These are phyloP conservation scores for Hypotaenidia philippensis DNA, from an alignment of 2,797 vertebrate species.

Conservation along the genomic window DNA sequence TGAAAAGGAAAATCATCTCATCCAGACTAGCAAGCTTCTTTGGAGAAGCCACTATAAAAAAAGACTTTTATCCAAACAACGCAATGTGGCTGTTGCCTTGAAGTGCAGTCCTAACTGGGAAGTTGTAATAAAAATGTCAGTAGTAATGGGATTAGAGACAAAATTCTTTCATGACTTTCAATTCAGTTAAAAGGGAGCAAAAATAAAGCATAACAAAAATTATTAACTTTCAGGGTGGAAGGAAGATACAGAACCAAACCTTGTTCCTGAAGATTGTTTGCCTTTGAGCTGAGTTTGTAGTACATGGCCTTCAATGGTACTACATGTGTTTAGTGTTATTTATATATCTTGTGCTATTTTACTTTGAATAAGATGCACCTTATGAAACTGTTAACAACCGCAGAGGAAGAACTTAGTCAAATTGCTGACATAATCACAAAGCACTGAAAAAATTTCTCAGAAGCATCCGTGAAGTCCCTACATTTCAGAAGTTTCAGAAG, in stretches of 20 bases:
- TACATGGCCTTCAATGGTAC: neutral
- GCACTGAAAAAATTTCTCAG: neutral
- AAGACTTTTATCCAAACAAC: neutral
- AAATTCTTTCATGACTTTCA: neutral
- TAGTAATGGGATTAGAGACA: neutral
- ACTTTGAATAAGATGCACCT: neutral
- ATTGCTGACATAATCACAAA: neutral
- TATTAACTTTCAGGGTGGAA: neutral
- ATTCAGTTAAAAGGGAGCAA: neutral
- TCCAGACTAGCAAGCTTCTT: neutral
- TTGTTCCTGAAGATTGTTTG: neutral
- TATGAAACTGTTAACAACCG: neutral
- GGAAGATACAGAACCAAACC: neutral
- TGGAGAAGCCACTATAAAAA: neutral
- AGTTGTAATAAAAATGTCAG: neutral
- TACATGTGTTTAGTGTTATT: neutral
- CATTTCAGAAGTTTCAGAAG: neutral
- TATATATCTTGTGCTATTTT: neutral
- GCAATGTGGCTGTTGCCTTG: neutral
- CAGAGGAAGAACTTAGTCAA: neutral
- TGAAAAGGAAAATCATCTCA: neutral
- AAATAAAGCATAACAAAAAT: neutral
- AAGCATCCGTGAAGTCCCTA: neutral
- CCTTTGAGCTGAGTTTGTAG: neutral
- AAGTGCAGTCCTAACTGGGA: neutral